phyloP scores from a whole-genome alignment of 2,797 vertebrate species.

The Acridotheres tristis region DNA sequence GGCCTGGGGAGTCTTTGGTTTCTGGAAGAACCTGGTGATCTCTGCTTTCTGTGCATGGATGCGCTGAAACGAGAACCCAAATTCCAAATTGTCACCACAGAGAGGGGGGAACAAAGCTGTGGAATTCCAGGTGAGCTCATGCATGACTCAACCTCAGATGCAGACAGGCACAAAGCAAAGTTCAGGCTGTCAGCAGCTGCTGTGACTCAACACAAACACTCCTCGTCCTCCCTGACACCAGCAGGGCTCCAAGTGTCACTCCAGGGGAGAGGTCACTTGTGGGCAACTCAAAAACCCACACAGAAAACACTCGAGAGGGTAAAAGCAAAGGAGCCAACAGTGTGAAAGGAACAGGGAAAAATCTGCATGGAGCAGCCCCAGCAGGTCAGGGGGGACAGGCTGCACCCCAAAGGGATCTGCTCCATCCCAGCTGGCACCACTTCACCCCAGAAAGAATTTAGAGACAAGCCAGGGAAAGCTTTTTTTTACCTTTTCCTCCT shows the following conservation, averaged over 20 bases:
- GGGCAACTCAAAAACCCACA: neutral
- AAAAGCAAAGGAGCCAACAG: neutral
- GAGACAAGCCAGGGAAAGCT: neutral
- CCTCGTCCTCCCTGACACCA: neutral
- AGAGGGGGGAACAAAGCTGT: fast-evolving
- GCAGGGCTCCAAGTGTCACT: neutral
- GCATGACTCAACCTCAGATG: neutral
- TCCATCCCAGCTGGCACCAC: neutral
- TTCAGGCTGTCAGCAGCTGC: neutral
- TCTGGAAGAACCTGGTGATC: conserved; percentile 96
- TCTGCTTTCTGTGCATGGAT: conserved; percentile 94
- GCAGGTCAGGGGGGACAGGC: neutral
- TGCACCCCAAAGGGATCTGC: neutral
- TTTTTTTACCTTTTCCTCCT: conserved; percentile 90
- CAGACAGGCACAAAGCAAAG: neutral
- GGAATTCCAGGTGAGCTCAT: neutral
- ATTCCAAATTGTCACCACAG: neutral
- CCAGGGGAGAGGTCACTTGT: neutral
- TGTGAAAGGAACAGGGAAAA: fast-evolving
- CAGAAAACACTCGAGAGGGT: neutral
- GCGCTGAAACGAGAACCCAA: conserved; percentile 76
- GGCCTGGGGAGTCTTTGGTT: conserved; percentile 89
- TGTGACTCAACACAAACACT: neutral
- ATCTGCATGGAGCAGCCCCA: neutral
- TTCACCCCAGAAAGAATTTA: neutral